phyloP scores from a whole-genome alignment of 37 sponge, comb jelly and placozoan genomes.

The Corticium candelabrum region DNA sequence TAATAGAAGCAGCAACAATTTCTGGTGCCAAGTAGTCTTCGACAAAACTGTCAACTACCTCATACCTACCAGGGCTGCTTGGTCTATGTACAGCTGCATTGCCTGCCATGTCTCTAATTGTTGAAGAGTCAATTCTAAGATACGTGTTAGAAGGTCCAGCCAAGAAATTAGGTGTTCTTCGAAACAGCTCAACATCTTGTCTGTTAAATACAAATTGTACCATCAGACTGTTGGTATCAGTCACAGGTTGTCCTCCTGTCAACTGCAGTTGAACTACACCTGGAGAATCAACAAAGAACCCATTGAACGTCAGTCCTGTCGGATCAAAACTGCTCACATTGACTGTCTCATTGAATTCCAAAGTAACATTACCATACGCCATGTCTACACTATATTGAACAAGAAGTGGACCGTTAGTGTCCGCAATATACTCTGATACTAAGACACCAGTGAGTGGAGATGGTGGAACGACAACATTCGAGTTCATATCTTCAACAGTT shows the following conservation, averaged over 20 bases:
- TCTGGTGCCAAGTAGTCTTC: conserved; percentile 46
- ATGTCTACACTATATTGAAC: conserved; percentile 58
- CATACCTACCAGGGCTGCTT: not conserved
- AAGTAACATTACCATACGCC: conserved; percentile 53
- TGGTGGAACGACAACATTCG: conserved; percentile 21
- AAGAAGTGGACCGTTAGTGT: conserved; percentile 48
- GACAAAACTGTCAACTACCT: not conserved
- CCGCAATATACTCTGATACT: conserved; percentile 36
- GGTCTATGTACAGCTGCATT: conserved; percentile 25
- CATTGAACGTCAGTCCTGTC: not conserved
- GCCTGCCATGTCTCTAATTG: conserved; percentile 57
- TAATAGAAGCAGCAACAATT: conserved; percentile 26
- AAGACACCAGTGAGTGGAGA: conserved; percentile 18
- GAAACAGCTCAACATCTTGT: conserved; percentile 43
- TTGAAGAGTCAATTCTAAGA: conserved; percentile 31
- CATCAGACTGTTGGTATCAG: not conserved
- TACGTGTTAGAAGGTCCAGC: conserved; percentile 21
- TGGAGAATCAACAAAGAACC: not conserved
- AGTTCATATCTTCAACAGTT: conserved; percentile 46
- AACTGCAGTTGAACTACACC: not conserved
- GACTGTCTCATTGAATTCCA: conserved; percentile 64
- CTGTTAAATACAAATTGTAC: conserved; percentile 45
- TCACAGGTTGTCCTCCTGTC: not conserved
- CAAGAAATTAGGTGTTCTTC: conserved; percentile 13
- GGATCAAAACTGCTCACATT: conserved; percentile 46